phyloP scores from a whole-genome alignment of 92 coral and sea anemone genomes.

The Zoanthus solanderi region DNA sequence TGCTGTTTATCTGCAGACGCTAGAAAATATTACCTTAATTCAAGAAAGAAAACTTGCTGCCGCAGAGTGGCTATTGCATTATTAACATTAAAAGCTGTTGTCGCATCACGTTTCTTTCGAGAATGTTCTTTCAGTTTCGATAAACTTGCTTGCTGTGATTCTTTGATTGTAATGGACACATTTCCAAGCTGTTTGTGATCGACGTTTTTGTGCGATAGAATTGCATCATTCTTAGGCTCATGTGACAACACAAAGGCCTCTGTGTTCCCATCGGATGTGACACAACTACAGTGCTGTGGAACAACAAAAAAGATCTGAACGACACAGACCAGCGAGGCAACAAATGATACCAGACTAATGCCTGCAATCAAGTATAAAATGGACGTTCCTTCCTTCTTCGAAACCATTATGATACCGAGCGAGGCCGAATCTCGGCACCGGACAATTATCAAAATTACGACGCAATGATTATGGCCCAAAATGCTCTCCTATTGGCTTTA shows the following conservation, averaged over 20 bases:
- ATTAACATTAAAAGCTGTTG: not conserved
- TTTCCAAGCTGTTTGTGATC: not conserved
- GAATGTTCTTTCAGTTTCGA: not conserved
- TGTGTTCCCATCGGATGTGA: slow-evolving; percentile 31
- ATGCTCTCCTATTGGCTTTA: slow-evolving; percentile 18
- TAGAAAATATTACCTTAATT: slow-evolving; percentile 14
- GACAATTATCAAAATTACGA: slow-evolving; percentile 25
- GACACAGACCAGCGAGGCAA: slow-evolving; percentile 32
- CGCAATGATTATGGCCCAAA: not conserved
- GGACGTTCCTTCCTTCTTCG: slow-evolving; percentile 47
- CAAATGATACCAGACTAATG: slow-evolving; percentile 19
- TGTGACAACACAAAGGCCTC: slow-evolving; percentile 35
- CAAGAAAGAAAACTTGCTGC: slow-evolving; percentile 45
- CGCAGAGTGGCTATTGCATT: not conserved
- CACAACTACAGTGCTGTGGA: slow-evolving; percentile 38
- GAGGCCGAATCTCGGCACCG: slow-evolving; percentile 43
- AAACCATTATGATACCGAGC: slow-evolving; percentile 35
- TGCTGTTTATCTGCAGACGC: not conserved
- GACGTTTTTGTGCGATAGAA: not conserved
- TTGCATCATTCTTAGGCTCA: not conserved
- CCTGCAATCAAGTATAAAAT: slow-evolving; percentile 28
- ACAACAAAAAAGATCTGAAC: slow-evolving; percentile 35
- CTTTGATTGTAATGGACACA: not conserved
- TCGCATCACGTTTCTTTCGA: slow-evolving; percentile 1
- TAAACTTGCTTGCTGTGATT: not conserved